A percentile compares a stretch with the other conserved stretches of the same genome.
These are phyloP conservation scores for Eumacrocentrus americanus DNA, from an alignment of 2,888 invertebrate species.

Conservation along the genomic window DNA sequence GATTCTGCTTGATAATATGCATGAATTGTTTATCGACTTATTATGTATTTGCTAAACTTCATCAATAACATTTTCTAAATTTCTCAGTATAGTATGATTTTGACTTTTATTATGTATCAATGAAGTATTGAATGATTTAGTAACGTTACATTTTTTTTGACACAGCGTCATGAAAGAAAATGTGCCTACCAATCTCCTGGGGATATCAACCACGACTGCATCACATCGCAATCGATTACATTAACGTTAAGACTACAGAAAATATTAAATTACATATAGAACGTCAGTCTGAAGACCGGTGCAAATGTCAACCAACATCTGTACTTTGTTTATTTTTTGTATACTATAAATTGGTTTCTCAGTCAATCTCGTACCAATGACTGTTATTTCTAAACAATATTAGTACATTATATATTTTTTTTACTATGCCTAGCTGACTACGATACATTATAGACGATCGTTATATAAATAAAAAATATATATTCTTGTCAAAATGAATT, in stretches of 20 bases:
- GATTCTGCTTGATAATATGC: no score
- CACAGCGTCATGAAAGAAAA: conserved; percentile 44
- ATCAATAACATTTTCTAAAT: not conserved
- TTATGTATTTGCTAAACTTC: not conserved
- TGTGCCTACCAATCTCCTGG: conserved; percentile 37
- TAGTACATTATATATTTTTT: no score
- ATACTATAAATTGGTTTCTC: no score
- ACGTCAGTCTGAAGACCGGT: no score
- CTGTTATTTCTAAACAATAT: no score
- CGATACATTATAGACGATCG: no score
- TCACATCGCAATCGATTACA: conserved; percentile 28
- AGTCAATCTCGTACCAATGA: no score
- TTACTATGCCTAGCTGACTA: no score
- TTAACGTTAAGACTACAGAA: conserved; percentile 9
- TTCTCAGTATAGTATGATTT: not conserved
- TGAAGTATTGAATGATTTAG: not conserved
- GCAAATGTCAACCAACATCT: no score
- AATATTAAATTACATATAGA: no score
- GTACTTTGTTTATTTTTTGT: not conserved
- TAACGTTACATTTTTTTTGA: conserved; percentile 31
- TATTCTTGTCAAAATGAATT: no score
- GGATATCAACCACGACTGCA: conserved; percentile 27
- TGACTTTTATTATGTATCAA: not conserved
- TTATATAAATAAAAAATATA: no score
- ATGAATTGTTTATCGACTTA: not conserved